Base-by-base conservation (phyloP, 1,140 invertebrate species). In the Drosophila quadrilineata region DNA sequence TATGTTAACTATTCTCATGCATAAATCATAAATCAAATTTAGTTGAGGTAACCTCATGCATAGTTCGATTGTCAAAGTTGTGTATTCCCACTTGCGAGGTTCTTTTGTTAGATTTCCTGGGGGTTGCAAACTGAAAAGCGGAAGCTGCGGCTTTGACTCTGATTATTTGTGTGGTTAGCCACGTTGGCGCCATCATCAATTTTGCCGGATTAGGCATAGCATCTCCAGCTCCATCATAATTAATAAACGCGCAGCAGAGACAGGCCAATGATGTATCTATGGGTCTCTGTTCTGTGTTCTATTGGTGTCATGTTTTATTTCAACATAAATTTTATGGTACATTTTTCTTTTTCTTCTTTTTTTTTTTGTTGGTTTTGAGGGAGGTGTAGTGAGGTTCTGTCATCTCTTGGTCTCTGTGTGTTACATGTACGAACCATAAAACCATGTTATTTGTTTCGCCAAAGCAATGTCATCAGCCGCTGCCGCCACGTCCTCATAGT, bases 391-490 rank as follows among this genome's bases (percentile, higher is more conserved):
- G 52, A 3, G 8, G 16, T 10, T 14, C 22, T 12, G 36, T 38
- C 38, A 36, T 22, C 29, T 52, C 56, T 38, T n/a, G n/a, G n/a
- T n/a, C n/a, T n/a, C n/a, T n/a, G n/a, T n/a, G 24, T 31, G 65
- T 59, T 63, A 71, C 70, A 74, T 85, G 74, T 79, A 60, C 79
- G 53, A 59, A 35, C 54, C 79, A 72, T 84, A 84, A 84, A 84
- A 67, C 60, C 64, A 43, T 17, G 49, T 79, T 74, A 85, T 84
- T 85, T 69, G 58, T 64, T 69, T 62, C 70, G 70, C 46, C 65
- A 46, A n/a, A 40, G 64, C 65, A 54, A 59, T 62, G 71, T 79
- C 75, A 79, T 66, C 74, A 58, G 33, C 35, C 48, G 46, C 62
- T 45, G 21, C 12, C 43, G 46, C 46, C 40, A 52, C 48, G 46